Evolutionary conservation across 2,797 vertebrate species (phyloP), one percentile per base, ranked within the genome.

Genomic region (Pogonophryne albipinna): DNA sequence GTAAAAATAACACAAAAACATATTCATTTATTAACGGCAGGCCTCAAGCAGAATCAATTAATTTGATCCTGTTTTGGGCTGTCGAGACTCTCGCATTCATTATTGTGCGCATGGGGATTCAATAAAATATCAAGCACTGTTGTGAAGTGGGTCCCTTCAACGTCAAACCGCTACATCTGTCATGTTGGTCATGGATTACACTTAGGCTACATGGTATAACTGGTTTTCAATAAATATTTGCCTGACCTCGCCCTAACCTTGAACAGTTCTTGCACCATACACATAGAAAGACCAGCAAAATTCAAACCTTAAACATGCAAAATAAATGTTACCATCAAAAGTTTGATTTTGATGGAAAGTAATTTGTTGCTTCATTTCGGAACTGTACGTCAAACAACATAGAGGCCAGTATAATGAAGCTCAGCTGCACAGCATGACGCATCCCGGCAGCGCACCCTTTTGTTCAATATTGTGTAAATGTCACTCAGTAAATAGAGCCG

Each of bases 401-500:
- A 31, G 45, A 83, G 74, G 47, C 4, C 41, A 4, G 65, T 34
- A 70, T 86, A 80, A 90, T 76, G 41, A 75, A 46, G 52, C 84
- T 68, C 76, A 56, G 80, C 62, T 11, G 78, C 83, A 0, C 63
- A 63, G 73, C 68, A 2, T 74, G 85, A 78, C 74, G 71, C 67
- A 78, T 87, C 85, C 71, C 78, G 65, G 82, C 68, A 42, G 75
- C 74, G 84, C 78, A 85, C 72, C 76, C 78, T 53, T 74, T 73
- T 80, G 80, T 83, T 84, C 70, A 89, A 86, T 83, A 82, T 5
- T 75, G 80, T 82, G 85, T 86, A 83, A 86, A 92, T 90, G 82
- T 83, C 85, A 79, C 20, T 64, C 55, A 50, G 80, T 79, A 86
- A 89, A 89, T 72, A 84, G 71, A 89, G 78, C 31, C 12, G 50